Conservation (phyloP, 1,140 invertebrate genomes). For the Atta cephalotes region DNA sequence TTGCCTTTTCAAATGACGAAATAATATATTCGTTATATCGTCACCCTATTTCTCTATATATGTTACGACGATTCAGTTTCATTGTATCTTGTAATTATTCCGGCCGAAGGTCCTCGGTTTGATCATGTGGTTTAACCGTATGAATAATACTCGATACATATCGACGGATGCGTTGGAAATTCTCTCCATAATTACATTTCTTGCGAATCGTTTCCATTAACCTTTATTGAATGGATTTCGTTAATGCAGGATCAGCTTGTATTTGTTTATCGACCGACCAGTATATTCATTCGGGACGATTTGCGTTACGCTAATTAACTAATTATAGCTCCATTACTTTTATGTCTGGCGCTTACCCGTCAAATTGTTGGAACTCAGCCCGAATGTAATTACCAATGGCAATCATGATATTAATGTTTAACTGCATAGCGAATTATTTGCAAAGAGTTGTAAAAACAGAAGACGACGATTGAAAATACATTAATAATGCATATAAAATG, state of each 20-base stretch:
- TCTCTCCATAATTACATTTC: constrained; percentile 54
- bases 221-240: constrained; percentile 50
- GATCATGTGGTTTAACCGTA: constrained; percentile 45
- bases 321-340: constrained; percentile 45
- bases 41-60: neutral
- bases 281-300: constrained; percentile 13
- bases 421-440: neutral
- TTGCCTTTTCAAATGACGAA: neutral
- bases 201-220: constrained; percentile 51
- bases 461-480: neutral
- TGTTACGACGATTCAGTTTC: constrained; percentile 33
- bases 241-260: constrained; percentile 41
- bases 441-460: neutral
- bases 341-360: constrained; percentile 22
- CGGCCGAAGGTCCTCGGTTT: constrained; percentile 13
- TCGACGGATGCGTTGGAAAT: constrained; percentile 24
- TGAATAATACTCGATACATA: constrained; percentile 50
- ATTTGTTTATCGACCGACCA: constrained; percentile 28
- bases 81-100: constrained; percentile 55
- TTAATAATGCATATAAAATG: neutral
- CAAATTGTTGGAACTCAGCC: constrained; percentile 31
- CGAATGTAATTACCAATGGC: constrained; percentile 20
- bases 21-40: neutral
- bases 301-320: constrained; percentile 41
- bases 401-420: constrained; percentile 37